A percentile compares a stretch with the other conserved stretches of the same genome.
Evolutionary conservation across 2,113 vertebrate genomes (phyloP).

Genomic region (Oreochromis niloticus): DNA sequence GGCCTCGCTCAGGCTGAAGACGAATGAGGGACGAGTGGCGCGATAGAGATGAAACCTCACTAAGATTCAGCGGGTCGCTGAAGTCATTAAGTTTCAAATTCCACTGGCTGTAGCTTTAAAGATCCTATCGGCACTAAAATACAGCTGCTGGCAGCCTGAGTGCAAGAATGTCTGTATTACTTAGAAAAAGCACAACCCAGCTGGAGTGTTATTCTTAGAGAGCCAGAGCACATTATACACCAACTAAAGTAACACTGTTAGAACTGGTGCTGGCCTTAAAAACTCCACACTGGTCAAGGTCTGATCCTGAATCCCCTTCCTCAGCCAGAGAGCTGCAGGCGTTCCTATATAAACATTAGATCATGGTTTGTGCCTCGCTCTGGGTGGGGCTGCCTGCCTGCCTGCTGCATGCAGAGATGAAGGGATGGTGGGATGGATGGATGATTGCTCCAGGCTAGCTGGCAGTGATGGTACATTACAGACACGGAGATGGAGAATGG

Average conservation of each 20-base stretch:
- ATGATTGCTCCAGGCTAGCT: constrained; percentile 3
- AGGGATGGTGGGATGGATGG: neutral
- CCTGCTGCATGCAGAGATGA: constrained; percentile 12
- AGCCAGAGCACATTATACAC: neutral
- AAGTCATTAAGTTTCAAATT: neutral
- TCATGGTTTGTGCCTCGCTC: constrained; percentile 26
- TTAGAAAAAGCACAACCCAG: neutral
- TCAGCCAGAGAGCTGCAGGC: constrained; percentile 1
- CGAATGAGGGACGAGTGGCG: neutral
- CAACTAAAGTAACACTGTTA: neutral
- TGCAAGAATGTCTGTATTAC: neutral
- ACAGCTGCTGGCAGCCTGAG: neutral
- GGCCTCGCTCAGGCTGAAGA: neutral
- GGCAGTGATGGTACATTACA: constrained; percentile 30
- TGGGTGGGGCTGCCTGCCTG: constrained; percentile 26
- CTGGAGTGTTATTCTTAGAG: neutral
- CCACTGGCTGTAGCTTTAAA: neutral
- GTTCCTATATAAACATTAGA: constrained; percentile 38
- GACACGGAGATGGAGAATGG: neutral
- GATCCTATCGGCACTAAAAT: neutral
- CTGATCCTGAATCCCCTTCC: neutral
- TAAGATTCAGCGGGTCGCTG: neutral
- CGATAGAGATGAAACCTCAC: neutral
- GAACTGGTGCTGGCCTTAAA: neutral
- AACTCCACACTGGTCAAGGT: neutral